A percentile compares a stretch with the other conserved stretches of the same genome.
phyloP scores from a whole-genome alignment of 2,113 vertebrate genomes.

The Hypomesus transpacificus region DNA sequence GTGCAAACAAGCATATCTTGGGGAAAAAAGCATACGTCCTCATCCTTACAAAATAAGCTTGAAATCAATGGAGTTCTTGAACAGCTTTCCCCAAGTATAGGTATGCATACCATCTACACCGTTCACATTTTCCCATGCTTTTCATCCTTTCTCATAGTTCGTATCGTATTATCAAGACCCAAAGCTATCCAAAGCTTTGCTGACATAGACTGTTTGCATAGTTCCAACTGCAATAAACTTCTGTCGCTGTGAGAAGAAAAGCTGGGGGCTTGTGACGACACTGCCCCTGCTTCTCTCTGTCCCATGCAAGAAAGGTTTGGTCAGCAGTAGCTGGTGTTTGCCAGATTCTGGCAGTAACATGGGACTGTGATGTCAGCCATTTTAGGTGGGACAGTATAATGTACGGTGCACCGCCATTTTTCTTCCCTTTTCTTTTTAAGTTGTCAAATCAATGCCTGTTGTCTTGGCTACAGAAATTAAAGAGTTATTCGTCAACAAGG shows the following conservation, averaged over 20 bases:
- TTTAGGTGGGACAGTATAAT: constrained; percentile 71
- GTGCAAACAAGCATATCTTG: constrained; percentile 49
- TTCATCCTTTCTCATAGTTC: constrained; percentile 55
- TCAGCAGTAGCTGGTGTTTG: constrained; percentile 68
- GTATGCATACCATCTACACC: constrained; percentile 26
- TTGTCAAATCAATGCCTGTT: constrained; percentile 63
- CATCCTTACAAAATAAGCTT: constrained; percentile 38
- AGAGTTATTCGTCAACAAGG: constrained; percentile 60
- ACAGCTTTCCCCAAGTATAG: constrained; percentile 34
- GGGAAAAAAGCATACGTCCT: constrained; percentile 35
- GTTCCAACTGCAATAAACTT: constrained; percentile 64
- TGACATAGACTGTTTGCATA: constrained; percentile 66
- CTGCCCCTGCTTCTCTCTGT: constrained; percentile 60
- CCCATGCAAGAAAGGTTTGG: constrained; percentile 61
- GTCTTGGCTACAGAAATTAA: constrained; percentile 61
- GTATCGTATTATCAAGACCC: constrained; percentile 57
- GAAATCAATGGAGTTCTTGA: constrained; percentile 14
- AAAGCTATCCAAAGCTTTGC: constrained; percentile 54
- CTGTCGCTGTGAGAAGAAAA: constrained; percentile 13
- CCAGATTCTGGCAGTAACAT: constrained; percentile 58
- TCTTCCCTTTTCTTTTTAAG: constrained; percentile 62
- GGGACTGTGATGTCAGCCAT: constrained; percentile 70
- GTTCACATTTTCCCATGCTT: constrained; percentile 53
- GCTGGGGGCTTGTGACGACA: constrained; percentile 37
- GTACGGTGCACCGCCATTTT: constrained; percentile 67